Conservation (phyloP, 2,113 vertebrate species). For the Phyllostomus hastatus region DNA sequence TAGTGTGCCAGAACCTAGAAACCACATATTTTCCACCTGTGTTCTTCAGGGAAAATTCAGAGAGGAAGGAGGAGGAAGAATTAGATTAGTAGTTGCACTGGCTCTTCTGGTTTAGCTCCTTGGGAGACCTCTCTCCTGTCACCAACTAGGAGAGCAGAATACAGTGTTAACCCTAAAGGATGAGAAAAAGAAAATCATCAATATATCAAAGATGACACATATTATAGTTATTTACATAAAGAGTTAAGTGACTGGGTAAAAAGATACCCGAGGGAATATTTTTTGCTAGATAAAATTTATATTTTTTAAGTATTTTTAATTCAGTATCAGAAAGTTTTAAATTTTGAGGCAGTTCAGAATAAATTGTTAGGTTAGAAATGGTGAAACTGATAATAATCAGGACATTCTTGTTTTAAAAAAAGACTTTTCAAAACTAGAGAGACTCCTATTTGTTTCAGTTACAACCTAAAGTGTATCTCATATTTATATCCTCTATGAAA, state of each 20-base stretch:
- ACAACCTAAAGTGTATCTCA: neutral
- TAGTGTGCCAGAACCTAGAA: neutral
- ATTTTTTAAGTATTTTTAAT: neutral
- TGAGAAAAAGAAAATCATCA: neutral
- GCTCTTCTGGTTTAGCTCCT: neutral
- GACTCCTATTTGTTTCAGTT: neutral
- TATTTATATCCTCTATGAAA: neutral
- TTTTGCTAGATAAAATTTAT: neutral
- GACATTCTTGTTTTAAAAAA: neutral
- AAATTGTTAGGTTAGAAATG: constrained; percentile 12
- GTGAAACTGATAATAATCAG: neutral
- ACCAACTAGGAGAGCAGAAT: neutral
- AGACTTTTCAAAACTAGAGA: neutral
- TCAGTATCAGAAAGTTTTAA: neutral
- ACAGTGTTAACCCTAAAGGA: neutral
- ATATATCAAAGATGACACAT: neutral
- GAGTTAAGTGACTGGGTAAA: neutral
- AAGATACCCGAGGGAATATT: neutral
- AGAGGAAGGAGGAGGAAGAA: neutral
- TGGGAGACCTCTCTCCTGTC: neutral
- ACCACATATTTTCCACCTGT: neutral
- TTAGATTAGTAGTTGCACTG: neutral
- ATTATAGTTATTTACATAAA: neutral
- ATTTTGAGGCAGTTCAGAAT: constrained; percentile 4
- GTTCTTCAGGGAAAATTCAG: neutral